Conservation (phyloP, 2,797 vertebrate genomes). For the Urophycis tenuis region DNA sequence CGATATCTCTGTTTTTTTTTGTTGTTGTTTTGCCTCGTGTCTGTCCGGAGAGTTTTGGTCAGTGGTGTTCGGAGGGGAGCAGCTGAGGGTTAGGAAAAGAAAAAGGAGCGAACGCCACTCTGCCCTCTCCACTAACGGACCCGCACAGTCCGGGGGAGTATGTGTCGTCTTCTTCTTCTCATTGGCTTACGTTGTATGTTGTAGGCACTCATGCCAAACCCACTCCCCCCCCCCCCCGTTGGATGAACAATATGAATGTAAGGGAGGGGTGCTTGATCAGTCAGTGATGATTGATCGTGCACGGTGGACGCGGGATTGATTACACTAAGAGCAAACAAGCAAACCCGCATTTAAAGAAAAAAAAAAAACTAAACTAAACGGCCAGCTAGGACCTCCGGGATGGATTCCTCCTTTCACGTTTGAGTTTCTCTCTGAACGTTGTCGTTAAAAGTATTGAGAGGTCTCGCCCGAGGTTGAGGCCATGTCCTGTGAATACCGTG, state of each 20-base stretch:
- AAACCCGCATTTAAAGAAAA: too few species aligned
- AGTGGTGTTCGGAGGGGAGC: conserved; percentile 32
- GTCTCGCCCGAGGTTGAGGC: background rate
- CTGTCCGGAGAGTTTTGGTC: conserved; percentile 9
- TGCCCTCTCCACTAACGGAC: conserved; percentile 50
- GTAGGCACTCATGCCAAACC: conserved; percentile 58
- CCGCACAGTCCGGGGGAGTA: conserved; percentile 16
- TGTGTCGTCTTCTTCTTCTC: conserved; percentile 5
- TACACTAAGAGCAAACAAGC: conserved; percentile 50
- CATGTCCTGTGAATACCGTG: background rate
- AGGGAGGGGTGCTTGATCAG: background rate
- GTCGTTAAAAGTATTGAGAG: background rate
- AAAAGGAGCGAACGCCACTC: background rate
- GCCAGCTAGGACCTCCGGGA: background rate
- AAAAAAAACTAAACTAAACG: conserved; percentile 15
- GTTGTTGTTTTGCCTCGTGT: conserved; percentile 35
- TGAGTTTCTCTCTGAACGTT: background rate
- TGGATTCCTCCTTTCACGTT: background rate
- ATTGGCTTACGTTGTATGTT: conserved; percentile 19
- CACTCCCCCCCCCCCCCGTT: conserved; percentile 11
- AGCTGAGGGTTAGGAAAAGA: conserved; percentile 29
- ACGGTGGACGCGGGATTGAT: conserved; percentile 25
- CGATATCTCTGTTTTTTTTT: background rate
- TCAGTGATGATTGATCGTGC: too few species aligned
- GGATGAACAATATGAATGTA: conserved; percentile 35